Conservation (phyloP, 2,888 invertebrate species). For the Elmis aenea region DNA sequence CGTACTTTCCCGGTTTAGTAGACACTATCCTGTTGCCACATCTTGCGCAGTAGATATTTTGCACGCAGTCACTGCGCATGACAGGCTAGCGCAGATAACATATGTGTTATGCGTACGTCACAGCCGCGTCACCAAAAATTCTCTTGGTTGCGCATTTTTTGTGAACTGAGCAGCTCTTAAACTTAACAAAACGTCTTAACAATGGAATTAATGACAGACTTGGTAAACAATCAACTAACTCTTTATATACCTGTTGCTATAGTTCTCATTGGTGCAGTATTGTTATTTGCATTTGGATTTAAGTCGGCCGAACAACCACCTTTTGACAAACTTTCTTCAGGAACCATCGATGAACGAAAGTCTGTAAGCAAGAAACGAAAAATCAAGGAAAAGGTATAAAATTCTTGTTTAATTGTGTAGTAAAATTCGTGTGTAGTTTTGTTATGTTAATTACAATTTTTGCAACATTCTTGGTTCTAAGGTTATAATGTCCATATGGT, state of each 20-base stretch:
- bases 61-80: neutral
- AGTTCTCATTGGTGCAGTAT: conserved; percentile 64
- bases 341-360: conserved; percentile 61
- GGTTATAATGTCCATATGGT: too few species aligned
- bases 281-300: conserved; percentile 76
- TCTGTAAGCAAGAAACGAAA: conserved; percentile 64
- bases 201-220: conserved; percentile 59
- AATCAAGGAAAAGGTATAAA: conserved; percentile 70
- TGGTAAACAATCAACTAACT: conserved; percentile 54
- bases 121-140: conserved; percentile 63
- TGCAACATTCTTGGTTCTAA: too few species aligned
- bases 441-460: too few species aligned
- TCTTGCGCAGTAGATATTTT: too few species aligned
- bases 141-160: conserved; percentile 24
- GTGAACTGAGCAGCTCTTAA: conserved; percentile 5
- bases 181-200: conserved; percentile 21
- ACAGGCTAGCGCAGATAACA: conserved; percentile 13
- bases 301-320: conserved; percentile 76
- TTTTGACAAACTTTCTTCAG: conserved; percentile 64
- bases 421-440: neutral
- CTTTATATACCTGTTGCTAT: conserved; percentile 56
- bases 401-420: neutral
- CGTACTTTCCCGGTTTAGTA: too few species aligned
- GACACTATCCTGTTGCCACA: too few species aligned
- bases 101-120: conserved; percentile 56